phyloP scores from a whole-genome alignment of 2,797 vertebrate genomes.

The Enteromius unitaeniatus region DNA sequence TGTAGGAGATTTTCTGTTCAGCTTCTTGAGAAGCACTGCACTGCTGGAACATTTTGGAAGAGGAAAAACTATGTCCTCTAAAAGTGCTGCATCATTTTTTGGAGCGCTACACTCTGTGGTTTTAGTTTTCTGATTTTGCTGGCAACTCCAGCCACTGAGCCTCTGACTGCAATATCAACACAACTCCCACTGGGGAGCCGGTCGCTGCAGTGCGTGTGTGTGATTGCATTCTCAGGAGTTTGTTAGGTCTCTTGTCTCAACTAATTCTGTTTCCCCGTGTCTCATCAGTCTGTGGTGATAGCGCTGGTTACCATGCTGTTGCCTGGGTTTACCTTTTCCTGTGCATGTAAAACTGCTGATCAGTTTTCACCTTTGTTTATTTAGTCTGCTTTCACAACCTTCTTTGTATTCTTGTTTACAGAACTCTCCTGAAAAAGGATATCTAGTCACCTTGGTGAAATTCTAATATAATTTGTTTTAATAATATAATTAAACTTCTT shows the following conservation, averaged over 20 bases:
- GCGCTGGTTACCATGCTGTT: background rate
- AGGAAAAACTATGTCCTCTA: slow-evolving; percentile 25
- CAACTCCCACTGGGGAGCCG: slow-evolving; percentile 2
- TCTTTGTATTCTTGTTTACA: background rate
- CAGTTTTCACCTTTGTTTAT: background rate
- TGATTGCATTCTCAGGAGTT: background rate
- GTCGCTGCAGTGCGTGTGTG: slow-evolving; percentile 20
- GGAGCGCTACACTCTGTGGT: slow-evolving; percentile 7
- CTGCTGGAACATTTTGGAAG: slow-evolving; percentile 18
- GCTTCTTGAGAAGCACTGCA: slow-evolving; percentile 19
- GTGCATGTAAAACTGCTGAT: background rate
- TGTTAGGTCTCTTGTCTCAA: slow-evolving; percentile 23
- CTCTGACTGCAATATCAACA: slow-evolving; percentile 33
- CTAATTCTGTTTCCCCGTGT: slow-evolving; percentile 14
- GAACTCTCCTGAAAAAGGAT: background rate
- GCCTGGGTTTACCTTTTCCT: slow-evolving; percentile 17
- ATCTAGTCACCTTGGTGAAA: slow-evolving; percentile 2
- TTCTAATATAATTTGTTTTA: background rate
- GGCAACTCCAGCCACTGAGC: slow-evolving; percentile 27
- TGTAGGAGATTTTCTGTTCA: background rate
- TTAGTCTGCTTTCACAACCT: background rate
- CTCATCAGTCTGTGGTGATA: background rate
- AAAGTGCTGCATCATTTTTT: slow-evolving; percentile 48
- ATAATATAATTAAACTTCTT: background rate
- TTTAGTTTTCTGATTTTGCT: slow-evolving; percentile 21